Base-by-base conservation (phyloP, 2,888 invertebrate species). In the Hymenopus coronatus region DNA sequence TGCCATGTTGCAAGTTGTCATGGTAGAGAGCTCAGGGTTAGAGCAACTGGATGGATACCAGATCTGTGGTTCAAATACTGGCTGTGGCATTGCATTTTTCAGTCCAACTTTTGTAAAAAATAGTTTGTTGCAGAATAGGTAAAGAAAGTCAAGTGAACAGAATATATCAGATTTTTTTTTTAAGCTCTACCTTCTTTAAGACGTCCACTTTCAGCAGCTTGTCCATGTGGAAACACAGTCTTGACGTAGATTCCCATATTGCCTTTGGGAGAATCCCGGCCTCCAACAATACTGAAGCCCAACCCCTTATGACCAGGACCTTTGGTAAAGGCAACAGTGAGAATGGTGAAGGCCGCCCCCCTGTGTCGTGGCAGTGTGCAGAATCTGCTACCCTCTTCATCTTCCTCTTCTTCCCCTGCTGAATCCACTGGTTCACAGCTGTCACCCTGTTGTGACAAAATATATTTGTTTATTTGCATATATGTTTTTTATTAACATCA, bases 271-370 rank as follows among this genome's bases (percentile, higher is more conserved):
- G 97, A 97, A 92, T 98, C 98, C 88, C 95, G 95, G 1, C 98
- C 98, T 25, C 98, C 98, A 28, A 98, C 98, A 91, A 98, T 97
- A 91, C 97, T 98, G 93, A 98, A 98, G 28, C 98, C 98, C 30
- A 98, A 95, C 81, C 97, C 97, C 93, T 97, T 98, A 90, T 96
- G 96, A 25, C 97, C 97, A 3, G 96, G 96, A 85, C 97, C 97
- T 93, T 98, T 98, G 89, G 95, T 95, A 92, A 96, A 96, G 90
- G 95, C 94, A 90, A 96, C 95, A 15, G 93, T 93, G 90, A 93
- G 92, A 90, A 95, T 95, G 54, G 94, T 94, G 91, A 95, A 95
- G 12, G 94, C 93, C 89, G 93, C 92, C 33, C 94, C 94, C 30
- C 94, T 94, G 15, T 94, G 94, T 90, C 95, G 93, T 1, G 95